Conservation (phyloP, 2,888 invertebrate genomes). For the Augiades crinisus region DNA sequence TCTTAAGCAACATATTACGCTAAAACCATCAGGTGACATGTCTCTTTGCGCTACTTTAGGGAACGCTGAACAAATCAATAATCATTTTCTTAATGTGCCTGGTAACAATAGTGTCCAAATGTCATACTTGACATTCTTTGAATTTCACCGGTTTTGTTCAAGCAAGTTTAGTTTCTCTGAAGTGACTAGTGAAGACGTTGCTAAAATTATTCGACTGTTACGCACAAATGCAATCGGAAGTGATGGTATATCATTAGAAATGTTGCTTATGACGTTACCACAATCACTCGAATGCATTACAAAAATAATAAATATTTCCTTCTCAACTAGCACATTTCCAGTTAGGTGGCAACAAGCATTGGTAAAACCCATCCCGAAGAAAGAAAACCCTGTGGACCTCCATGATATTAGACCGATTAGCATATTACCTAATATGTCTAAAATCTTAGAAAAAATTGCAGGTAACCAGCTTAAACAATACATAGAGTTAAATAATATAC, state of each 20-base stretch:
- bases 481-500: slow-evolving; percentile 29
- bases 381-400: background rate
- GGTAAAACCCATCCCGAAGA: background rate
- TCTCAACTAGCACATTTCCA: background rate
- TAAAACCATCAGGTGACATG: too few species aligned
- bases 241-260: background rate
- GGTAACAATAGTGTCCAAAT: background rate
- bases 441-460: too few species aligned
- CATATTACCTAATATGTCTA: background rate
- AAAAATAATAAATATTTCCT: background rate
- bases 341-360: background rate
- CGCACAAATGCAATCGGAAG: background rate
- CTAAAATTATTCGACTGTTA: background rate
- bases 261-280: background rate
- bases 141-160: background rate
- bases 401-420: background rate
- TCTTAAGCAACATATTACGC: too few species aligned
- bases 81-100: background rate
- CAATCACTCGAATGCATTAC: too few species aligned
- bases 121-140: background rate
- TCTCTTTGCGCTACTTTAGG: too few species aligned
- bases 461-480: slow-evolving; percentile 6
- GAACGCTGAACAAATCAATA: too few species aligned
- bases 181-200: background rate
- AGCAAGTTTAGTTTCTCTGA: background rate